These are phyloP conservation scores for Hoplostethus mediterraneus DNA, from an alignment of 2,797 vertebrate genomes.

Conservation along the genomic window DNA sequence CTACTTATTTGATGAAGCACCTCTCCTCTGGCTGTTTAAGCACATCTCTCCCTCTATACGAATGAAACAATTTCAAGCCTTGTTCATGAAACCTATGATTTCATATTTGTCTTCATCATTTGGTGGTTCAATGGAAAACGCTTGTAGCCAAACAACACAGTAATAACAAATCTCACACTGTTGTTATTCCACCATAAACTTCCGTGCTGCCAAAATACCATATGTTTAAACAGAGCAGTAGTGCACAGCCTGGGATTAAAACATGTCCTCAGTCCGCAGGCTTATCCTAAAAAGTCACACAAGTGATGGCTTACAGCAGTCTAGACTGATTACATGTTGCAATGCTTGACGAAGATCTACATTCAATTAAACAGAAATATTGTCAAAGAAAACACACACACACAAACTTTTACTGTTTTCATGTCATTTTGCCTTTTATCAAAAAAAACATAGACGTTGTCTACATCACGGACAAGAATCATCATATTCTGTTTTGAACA, in stretches of 20 bases:
- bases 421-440: constrained; percentile 81
- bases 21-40: constrained; percentile 9
- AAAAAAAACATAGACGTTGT: constrained; percentile 86
- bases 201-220: constrained; percentile 62
- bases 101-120: too few species aligned
- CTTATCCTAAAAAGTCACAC: constrained; percentile 67
- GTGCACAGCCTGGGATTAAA: constrained; percentile 65
- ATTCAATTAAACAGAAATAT: constrained; percentile 15
- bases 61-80: too few species aligned
- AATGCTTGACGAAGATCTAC: neutral
- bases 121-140: neutral
- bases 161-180: neutral
- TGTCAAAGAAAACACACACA: constrained; percentile 57
- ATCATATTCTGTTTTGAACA: constrained; percentile 85
- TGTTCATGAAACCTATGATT: too few species aligned
- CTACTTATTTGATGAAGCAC: neutral
- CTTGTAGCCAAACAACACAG: neutral
- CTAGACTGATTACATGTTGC: constrained; percentile 50
- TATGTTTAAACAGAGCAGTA: constrained; percentile 61
- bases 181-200: constrained; percentile 46
- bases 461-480: constrained; percentile 89
- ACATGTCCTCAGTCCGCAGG: constrained; percentile 53
- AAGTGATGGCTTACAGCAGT: constrained; percentile 54
- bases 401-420: constrained; percentile 50
- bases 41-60: too few species aligned